Conservation (phyloP, 2,888 invertebrate genomes). For the Tenthredo scrophulariae region DNA sequence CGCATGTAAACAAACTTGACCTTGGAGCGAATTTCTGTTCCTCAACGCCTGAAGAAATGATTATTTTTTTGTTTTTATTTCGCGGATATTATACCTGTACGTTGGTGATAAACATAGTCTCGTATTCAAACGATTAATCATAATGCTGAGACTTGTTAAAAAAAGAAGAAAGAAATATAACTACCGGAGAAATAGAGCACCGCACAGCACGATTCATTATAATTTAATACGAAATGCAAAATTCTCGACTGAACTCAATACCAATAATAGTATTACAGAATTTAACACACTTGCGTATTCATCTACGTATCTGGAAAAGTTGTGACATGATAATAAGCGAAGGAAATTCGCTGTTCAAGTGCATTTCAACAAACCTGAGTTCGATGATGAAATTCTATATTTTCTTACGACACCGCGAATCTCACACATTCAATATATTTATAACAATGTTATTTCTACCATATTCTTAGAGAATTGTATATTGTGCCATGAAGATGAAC, state of each 20-base stretch:
- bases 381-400: no score
- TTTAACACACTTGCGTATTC: neutral
- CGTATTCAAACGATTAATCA: neutral
- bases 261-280: neutral
- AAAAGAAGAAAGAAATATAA: neutral
- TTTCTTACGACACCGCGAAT: no score
- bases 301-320: neutral
- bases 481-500: no score
- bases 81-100: neutral
- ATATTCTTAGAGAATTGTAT: no score
- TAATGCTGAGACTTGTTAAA: neutral
- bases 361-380: no score
- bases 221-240: neutral
- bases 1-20: slow-evolving; percentile 4
- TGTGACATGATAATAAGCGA: neutral
- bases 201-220: neutral
- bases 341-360: neutral
- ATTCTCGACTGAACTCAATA: neutral
- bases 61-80: neutral
- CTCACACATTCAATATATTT: no score
- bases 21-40: neutral
- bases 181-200: neutral
- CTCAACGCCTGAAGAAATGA: neutral
- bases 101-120: neutral
- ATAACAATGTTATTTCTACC: no score